Percentiles rank a stretch among this genome's conserved stretches.
Conservation (phyloP, 35 echinoderm and acorn worm species). For the Ptychodera flava region DNA sequence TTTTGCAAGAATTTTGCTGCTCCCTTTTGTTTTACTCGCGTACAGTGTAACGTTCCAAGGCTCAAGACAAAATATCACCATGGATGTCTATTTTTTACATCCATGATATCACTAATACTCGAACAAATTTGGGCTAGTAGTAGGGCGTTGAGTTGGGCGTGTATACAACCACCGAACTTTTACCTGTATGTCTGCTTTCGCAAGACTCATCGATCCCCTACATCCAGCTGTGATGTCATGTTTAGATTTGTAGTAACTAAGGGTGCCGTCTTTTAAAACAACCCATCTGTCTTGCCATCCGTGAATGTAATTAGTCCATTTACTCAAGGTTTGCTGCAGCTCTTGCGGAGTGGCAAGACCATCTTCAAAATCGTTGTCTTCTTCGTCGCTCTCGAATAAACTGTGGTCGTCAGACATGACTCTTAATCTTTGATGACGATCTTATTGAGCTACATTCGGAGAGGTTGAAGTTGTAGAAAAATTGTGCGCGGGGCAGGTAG, state of each 20-base stretch:
- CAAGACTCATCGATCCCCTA: conserved; percentile 83
- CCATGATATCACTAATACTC: no score
- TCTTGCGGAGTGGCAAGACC: conserved; percentile 41
- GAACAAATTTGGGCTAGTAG: no score
- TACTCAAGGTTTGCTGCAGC: conserved; percentile 81
- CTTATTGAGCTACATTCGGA: conserved; percentile 7
- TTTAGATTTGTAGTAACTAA: conserved; percentile 79
- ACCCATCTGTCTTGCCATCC: conserved; percentile 99
- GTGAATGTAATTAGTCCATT: conserved; percentile 99
- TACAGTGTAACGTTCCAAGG: no score
- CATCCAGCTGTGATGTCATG: conserved; percentile 85
- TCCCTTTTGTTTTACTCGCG: no score
- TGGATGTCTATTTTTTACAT: no score
- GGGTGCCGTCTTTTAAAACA: conserved; percentile 75
- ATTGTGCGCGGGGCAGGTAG: background rate
- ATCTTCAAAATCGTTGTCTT: conserved; percentile 44
- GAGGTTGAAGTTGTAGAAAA: background rate
- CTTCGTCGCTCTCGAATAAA: conserved; percentile 66
- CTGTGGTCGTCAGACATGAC: conserved; percentile 34
- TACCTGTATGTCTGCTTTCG: conserved; percentile 87
- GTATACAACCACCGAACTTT: no score
- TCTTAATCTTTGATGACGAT: conserved; percentile 4
- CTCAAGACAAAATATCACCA: no score
- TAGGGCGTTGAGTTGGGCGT: no score
- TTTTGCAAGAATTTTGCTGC: no score